A percentile compares a stretch with the other conserved stretches of the same genome.
phyloP scores from a whole-genome alignment of 2,888 invertebrate species.

The Danaus chrysippus region DNA sequence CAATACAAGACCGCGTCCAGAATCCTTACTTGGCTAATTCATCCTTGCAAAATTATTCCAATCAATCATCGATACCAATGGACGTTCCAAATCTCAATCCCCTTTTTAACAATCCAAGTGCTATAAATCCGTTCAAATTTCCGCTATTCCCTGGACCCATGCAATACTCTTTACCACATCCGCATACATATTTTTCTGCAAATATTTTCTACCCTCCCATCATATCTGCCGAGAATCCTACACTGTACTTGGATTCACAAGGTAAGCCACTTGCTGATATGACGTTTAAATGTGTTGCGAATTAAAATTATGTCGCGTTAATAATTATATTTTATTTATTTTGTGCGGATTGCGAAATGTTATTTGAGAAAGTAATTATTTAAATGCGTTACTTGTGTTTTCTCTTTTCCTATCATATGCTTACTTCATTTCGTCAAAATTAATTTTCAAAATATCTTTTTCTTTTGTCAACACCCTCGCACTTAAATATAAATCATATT shows the following conservation, averaged over 20 bases:
- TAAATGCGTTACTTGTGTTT: background rate
- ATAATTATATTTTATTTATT: background rate
- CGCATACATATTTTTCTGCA: conserved; percentile 64
- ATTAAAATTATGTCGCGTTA: conserved; percentile 1
- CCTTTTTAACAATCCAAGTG: conserved; percentile 43
- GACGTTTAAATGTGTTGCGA: conserved; percentile 1
- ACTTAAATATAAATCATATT: conserved; percentile 3
- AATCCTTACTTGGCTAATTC: conserved; percentile 50
- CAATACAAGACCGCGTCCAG: conserved; percentile 43
- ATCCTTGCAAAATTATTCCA: conserved; percentile 53
- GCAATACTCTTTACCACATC: conserved; percentile 59
- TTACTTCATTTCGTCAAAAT: background rate
- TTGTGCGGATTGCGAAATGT: background rate
- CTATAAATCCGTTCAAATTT: conserved; percentile 61
- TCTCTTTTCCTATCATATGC: background rate
- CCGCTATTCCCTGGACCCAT: conserved; percentile 60
- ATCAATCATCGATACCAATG: conserved; percentile 45
- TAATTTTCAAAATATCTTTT: background rate
- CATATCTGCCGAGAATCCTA: conserved; percentile 47
- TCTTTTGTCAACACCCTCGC: background rate
- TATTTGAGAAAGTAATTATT: background rate
- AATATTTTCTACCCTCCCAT: conserved; percentile 65
- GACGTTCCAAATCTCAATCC: conserved; percentile 48
- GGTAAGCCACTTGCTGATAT: conserved; percentile 35
- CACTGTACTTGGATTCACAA: conserved; percentile 41